These are phyloP conservation scores for Bhutanitis thaidina DNA, from an alignment of 2,888 invertebrate species.

Conservation along the genomic window DNA sequence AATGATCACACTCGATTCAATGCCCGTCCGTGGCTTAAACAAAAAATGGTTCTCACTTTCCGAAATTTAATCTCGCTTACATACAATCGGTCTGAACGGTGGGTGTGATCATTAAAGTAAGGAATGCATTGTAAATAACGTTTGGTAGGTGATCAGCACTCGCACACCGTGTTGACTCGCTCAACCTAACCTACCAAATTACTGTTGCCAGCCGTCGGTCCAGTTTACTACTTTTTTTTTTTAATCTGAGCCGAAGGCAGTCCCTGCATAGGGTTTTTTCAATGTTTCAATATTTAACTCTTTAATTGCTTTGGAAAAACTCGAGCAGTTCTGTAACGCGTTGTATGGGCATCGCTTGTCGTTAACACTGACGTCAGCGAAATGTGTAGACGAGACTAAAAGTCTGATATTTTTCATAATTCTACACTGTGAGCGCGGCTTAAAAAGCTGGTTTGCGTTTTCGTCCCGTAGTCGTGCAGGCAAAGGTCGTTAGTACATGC, in stretches of 20 bases:
- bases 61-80: no score
- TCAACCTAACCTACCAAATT: slow-evolving; percentile 61
- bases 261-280: slow-evolving; percentile 35
- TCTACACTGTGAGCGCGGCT: slow-evolving; percentile 30
- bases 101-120: slow-evolving; percentile 52
- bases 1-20: slow-evolving; percentile 47
- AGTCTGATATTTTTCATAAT: slow-evolving; percentile 22
- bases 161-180: slow-evolving; percentile 52
- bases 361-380: slow-evolving; percentile 71
- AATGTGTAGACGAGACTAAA: slow-evolving; percentile 40
- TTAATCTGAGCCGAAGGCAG: slow-evolving; percentile 26
- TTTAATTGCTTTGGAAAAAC: slow-evolving; percentile 24
- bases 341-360: slow-evolving; percentile 77
- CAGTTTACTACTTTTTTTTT: slow-evolving; percentile 23
- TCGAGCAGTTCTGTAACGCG: slow-evolving; percentile 48
- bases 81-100: slow-evolving; percentile 15
- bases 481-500: not conserved
- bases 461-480: not conserved
- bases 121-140: slow-evolving; percentile 77
- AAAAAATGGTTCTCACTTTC: not conserved
- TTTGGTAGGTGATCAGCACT: slow-evolving; percentile 67
- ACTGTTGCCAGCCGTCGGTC: slow-evolving; percentile 38
- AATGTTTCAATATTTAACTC: slow-evolving; percentile 19
- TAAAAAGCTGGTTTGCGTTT: slow-evolving; percentile 27
- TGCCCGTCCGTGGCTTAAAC: slow-evolving; percentile 32